Evolutionary conservation across 2,888 invertebrate genomes (phyloP).

Genomic region (Carterocephalus palaemon): DNA sequence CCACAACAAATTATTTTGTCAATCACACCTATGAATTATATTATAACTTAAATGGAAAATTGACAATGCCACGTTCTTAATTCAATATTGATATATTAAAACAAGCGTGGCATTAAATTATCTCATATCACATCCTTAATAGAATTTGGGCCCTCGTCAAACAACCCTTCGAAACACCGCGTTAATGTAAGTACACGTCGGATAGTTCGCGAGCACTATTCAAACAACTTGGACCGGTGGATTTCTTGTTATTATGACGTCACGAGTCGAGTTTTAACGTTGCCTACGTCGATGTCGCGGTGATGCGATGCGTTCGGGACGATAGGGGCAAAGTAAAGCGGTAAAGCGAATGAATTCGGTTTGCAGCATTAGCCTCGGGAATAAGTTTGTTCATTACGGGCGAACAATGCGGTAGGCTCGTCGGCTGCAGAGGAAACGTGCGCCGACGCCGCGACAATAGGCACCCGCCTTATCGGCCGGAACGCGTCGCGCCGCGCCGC

Average conservation of each 20-base stretch:
- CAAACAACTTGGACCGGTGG: constrained; percentile 69
- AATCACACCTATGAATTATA: too few species aligned
- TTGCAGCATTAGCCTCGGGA: constrained; percentile 68
- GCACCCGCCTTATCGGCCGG: constrained; percentile 74
- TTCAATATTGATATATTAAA: constrained; percentile 31
- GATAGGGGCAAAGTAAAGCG: constrained; percentile 64
- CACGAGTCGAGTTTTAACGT: constrained; percentile 38
- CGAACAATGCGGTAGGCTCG: constrained; percentile 74
- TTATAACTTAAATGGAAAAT: too few species aligned
- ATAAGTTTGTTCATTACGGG: constrained; percentile 77
- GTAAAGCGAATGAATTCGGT: constrained; percentile 64
- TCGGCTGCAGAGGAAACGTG: constrained; percentile 75
- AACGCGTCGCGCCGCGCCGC: constrained; percentile 56
- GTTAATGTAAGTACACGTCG: constrained; percentile 60
- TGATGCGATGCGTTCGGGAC: constrained; percentile 35
- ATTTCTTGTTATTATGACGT: constrained; percentile 55
- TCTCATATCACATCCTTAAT: constrained; percentile 47
- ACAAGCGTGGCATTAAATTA: constrained; percentile 45
- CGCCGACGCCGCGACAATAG: constrained; percentile 76
- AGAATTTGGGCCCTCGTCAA: constrained; percentile 60
- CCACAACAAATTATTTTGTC: too few species aligned
- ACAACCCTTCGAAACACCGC: constrained; percentile 59
- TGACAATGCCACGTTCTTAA: constrained; percentile 4
- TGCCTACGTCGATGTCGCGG: constrained; percentile 4
- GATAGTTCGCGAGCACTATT: constrained; percentile 61